These are phyloP conservation scores for Volucella inanis DNA, from an alignment of 2,888 invertebrate genomes.

Conservation along the genomic window DNA sequence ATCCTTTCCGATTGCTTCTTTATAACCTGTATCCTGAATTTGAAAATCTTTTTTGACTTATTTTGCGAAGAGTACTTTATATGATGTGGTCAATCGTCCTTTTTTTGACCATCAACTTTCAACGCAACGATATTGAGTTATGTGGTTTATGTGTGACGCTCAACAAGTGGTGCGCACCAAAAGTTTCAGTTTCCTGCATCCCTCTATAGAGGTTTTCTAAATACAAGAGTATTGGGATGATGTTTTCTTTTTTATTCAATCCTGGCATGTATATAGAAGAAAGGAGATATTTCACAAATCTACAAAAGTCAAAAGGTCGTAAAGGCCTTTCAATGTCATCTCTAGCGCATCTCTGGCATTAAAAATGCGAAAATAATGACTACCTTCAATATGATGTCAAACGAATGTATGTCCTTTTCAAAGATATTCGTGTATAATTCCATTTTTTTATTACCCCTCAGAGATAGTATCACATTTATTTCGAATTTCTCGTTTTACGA, in stretches of 20 bases:
- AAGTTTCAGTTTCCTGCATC: conserved; percentile 9
- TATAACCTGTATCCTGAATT: conserved; percentile 23
- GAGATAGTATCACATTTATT: neutral
- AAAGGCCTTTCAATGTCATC: conserved; percentile 23
- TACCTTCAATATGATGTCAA: neutral
- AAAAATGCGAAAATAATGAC: neutral
- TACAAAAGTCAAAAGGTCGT: conserved; percentile 3
- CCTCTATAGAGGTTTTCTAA: neutral
- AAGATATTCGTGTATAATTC: neutral
- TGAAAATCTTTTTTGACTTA: neutral
- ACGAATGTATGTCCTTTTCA: conserved; percentile 3
- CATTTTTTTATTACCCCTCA: neutral
- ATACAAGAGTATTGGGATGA: conserved; percentile 9
- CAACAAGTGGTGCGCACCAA: conserved; percentile 71
- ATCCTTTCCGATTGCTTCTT: conserved; percentile 5
- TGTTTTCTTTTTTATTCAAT: conserved; percentile 6
- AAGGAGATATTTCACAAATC: neutral
- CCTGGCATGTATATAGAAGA: conserved; percentile 14
- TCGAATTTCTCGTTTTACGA: conserved; percentile 10
- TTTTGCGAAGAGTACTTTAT: neutral
- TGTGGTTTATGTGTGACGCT: conserved; percentile 23
- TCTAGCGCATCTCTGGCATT: neutral
- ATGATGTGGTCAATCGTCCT: conserved; percentile 41
- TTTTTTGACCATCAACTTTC: conserved; percentile 59
- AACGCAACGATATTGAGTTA: conserved; percentile 37